Conservation (phyloP, 2,113 vertebrate genomes). For the Microtus pennsylvanicus region DNA sequence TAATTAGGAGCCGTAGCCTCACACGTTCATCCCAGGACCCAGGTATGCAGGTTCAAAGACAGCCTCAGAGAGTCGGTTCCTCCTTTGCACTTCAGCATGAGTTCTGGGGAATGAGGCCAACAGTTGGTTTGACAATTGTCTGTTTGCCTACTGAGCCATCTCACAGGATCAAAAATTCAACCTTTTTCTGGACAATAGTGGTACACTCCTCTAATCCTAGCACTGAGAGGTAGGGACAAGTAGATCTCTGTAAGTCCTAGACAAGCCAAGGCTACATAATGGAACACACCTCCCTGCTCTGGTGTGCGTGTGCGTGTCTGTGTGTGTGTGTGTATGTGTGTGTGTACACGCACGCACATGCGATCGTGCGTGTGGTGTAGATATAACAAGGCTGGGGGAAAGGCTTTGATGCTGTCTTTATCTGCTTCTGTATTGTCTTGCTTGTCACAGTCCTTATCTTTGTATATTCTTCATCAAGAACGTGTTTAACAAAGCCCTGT, state of each 20-base stretch:
- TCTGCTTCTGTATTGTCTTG: slow-evolving; percentile 42
- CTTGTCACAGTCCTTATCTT: background rate
- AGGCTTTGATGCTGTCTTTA: background rate
- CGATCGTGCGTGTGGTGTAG: too few relatives aligned
- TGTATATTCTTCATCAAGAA: slow-evolving; percentile 49
- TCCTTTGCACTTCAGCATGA: too few relatives aligned
- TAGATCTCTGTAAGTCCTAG: background rate
- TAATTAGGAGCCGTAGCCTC: too few relatives aligned
- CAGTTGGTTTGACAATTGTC: too few relatives aligned
- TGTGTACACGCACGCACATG: background rate
- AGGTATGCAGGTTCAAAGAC: too few relatives aligned
- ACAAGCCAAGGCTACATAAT: background rate
- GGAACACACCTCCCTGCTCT: too few relatives aligned
- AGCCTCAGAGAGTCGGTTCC: too few relatives aligned
- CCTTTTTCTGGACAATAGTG: background rate
- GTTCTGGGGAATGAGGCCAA: too few relatives aligned
- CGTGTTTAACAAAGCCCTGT: background rate
- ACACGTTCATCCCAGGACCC: too few relatives aligned
- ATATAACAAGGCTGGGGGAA: background rate
- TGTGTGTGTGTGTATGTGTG: background rate
- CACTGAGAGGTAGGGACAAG: background rate
- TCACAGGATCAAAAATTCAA: too few relatives aligned
- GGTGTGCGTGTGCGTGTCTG: background rate
- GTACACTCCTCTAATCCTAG: background rate
- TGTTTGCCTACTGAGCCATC: too few relatives aligned